These are phyloP conservation scores for Eulemur macaco DNA, from an alignment of 2,113 vertebrate species.

Conservation along the genomic window DNA sequence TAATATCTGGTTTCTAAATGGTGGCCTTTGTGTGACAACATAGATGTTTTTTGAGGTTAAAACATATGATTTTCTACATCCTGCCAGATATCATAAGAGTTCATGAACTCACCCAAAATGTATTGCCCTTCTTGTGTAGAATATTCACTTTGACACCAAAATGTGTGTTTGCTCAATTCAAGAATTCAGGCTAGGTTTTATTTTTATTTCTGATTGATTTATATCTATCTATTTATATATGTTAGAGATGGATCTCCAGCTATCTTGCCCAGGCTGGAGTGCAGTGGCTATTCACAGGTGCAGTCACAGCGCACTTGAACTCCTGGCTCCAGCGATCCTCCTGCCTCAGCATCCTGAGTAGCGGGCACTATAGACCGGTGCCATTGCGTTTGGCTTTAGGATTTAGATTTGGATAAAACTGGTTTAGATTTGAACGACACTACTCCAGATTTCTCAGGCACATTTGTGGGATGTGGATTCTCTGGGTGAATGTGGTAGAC, in stretches of 20 bases:
- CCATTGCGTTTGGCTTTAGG: background rate
- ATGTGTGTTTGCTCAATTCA: background rate
- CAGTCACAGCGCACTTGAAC: background rate
- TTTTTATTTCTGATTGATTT: background rate
- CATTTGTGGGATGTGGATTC: background rate
- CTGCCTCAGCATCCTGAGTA: background rate
- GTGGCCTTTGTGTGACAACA: background rate
- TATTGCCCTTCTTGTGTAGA: background rate
- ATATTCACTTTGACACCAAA: slow-evolving; percentile 13
- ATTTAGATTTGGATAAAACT: background rate
- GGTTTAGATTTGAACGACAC: background rate
- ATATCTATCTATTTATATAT: no score
- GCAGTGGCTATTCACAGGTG: background rate
- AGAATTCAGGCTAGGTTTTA: background rate
- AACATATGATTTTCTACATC: background rate
- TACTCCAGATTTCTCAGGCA: background rate
- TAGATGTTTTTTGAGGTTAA: background rate
- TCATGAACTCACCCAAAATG: background rate
- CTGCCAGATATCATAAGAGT: background rate
- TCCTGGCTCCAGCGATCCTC: background rate
- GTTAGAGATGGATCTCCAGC: background rate
- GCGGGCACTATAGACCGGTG: background rate
- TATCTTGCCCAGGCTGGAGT: background rate
- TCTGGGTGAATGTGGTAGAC: background rate
- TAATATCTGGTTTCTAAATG: background rate